Evolutionary conservation across 2,797 vertebrate genomes (phyloP), one percentile per base, ranked within the genome.

Genomic region (Enteromius afrohamiltoni): DNA sequence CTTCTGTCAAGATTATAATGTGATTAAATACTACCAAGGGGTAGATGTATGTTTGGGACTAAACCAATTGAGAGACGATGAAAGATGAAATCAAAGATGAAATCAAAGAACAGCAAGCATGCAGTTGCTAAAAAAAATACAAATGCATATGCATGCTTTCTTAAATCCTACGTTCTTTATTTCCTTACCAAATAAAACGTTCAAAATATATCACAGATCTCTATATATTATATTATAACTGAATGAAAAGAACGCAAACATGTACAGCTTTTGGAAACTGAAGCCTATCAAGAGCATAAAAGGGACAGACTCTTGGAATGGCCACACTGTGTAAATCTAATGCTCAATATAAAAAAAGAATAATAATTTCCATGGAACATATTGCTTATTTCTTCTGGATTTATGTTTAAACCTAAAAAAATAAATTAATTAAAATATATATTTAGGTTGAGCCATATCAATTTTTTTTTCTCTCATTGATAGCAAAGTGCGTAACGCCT

Each of bases 401-500:
- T 40, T 11, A 19, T 4, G 3, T 69, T 60, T 51, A 13, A 49
- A 17, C 26, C 34, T n/a, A 21, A 62, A 26, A 26, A 23, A 26
- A 0, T 23, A 26, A 37, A 51, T 19, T 1, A 55, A 10, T 10
- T 3, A 10, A 58, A 23, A 79, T 85, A 88, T 86, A 87, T 85
- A 88, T 82, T 86, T 79, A 84, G 23, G 77, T 26, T 89, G 79
- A 87, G 85, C 11, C 26, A 21, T 26, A 58, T 31, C 7, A 1
- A 29, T 45, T 7, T 70, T 10, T 40, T 58, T 68, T 3, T 19
- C 23, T 19, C 58, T 62, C 10, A 17, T 68, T 23, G 16, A 62
- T 47, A 75, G 62, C 53, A 60, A 82, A 86, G 82, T 88, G 73
- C 47, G 75, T 91, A 90, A 88, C 60, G 78, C 70, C 65, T 23